Percentiles rank a stretch among this genome's conserved stretches.
Evolutionary conservation across 2,888 invertebrate genomes (phyloP).

Genomic region (Gisinianus flammeolus): DNA sequence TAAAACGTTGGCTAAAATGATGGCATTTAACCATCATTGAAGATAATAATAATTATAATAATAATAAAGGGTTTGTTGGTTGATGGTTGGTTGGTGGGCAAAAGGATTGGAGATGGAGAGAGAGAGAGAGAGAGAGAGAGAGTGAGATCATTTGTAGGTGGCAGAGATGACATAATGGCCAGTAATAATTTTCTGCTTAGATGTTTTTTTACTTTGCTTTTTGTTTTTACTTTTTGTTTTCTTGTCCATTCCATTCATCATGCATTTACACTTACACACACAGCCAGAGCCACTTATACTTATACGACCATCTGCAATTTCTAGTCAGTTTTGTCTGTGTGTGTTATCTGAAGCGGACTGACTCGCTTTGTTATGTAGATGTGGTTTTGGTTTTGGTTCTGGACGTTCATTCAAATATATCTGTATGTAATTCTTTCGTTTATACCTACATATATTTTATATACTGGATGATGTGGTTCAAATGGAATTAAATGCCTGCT

Average conservation of each 20-base stretch:
- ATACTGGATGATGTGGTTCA: too few species aligned
- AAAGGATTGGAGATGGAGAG: too few species aligned
- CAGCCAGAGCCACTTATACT: too few species aligned
- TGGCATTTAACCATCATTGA: not conserved
- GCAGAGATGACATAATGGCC: slow-evolving; percentile 11
- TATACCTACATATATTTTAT: too few species aligned
- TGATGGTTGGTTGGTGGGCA: not conserved
- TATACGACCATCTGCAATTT: too few species aligned
- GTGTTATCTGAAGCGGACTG: not conserved
- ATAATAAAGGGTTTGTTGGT: not conserved
- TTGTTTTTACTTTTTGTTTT: not conserved
- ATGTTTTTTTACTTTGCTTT: not conserved
- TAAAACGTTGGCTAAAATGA: not conserved
- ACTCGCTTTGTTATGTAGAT: too few species aligned
- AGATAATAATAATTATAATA: too few species aligned
- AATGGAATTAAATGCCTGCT: too few species aligned
- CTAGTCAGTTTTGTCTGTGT: not conserved
- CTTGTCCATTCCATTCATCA: not conserved
- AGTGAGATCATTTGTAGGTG: slow-evolving; percentile 7
- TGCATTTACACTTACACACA: not conserved
- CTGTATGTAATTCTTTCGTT: too few species aligned
- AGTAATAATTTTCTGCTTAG: not conserved
- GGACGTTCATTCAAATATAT: too few species aligned
- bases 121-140: too few species aligned
- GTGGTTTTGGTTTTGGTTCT: too few species aligned